phyloP scores from a whole-genome alignment of 2,888 invertebrate genomes.

The Mythimna ferrago region DNA sequence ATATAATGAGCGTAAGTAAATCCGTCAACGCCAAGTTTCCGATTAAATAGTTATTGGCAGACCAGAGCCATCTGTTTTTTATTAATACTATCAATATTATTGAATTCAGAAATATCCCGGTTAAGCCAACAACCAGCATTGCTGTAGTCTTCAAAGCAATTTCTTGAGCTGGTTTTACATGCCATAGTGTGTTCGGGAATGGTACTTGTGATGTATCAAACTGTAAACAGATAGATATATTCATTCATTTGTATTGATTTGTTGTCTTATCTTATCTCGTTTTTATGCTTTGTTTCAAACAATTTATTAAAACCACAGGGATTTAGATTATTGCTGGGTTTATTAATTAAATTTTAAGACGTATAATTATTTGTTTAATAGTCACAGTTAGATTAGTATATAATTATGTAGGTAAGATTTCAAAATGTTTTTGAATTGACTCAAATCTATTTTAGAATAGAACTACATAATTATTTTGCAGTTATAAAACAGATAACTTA shows the following conservation, averaged over 20 bases:
- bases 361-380: too few relatives aligned
- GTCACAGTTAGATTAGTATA: neutral
- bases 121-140: slow-evolving; percentile 91
- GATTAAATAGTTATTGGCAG: slow-evolving; percentile 93
- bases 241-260: slow-evolving; percentile 39
- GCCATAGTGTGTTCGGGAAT: slow-evolving; percentile 93
- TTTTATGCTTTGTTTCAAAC: slow-evolving; percentile 5
- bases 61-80: slow-evolving; percentile 91
- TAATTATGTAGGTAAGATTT: neutral
- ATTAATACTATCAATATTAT: slow-evolving; percentile 92
- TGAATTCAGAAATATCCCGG: slow-evolving; percentile 93
- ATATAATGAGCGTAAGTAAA: slow-evolving; percentile 92
- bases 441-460: neutral
- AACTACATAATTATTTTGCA: neutral
- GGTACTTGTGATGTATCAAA: slow-evolving; percentile 81
- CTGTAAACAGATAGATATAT: slow-evolving; percentile 69
- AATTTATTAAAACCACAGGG: slow-evolving; percentile 2
- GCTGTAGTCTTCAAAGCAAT: slow-evolving; percentile 91
- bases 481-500: slow-evolving; percentile 61
- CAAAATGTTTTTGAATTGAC: neutral
- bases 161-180: slow-evolving; percentile 90
- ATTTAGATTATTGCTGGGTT: neutral
- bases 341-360: neutral
- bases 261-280: slow-evolving; percentile 33
- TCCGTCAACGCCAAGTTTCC: slow-evolving; percentile 94